Percentiles rank a stretch among this genome's conserved stretches.
phyloP scores from a whole-genome alignment of 2,113 vertebrate genomes.

The Saccopteryx bilineata region DNA sequence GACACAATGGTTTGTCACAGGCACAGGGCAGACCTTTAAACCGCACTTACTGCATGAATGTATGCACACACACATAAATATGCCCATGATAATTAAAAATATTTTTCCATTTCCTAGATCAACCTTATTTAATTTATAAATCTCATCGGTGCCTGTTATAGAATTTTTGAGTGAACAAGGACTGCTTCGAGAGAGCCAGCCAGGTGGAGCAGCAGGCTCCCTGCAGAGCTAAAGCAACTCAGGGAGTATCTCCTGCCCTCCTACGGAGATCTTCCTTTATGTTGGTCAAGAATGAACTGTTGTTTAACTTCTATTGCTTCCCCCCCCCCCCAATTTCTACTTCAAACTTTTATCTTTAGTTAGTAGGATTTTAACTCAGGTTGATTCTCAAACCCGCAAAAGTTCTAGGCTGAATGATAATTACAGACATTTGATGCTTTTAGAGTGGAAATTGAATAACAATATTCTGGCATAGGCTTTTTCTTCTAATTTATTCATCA shows the following conservation, averaged over 20 bases:
- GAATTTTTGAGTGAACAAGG: background rate
- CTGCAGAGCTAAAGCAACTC: fast-evolving
- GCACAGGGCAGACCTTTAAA: slow-evolving; percentile 9
- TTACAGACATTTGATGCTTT: background rate
- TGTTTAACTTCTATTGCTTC: background rate
- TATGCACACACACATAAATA: slow-evolving; percentile 7
- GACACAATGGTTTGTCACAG: background rate
- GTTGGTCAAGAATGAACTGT: background rate
- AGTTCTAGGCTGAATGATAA: background rate
- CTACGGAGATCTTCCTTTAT: background rate
- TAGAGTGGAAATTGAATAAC: background rate
- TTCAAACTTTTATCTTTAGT: background rate
- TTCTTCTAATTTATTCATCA: slow-evolving; percentile 43
- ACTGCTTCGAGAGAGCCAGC: background rate
- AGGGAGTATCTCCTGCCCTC: background rate
- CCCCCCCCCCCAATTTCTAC: background rate
- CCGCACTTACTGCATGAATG: background rate
- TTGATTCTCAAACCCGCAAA: slow-evolving; percentile 3
- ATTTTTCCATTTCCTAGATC: background rate
- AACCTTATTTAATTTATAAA: background rate
- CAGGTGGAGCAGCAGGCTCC: background rate
- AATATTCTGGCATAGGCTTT: background rate
- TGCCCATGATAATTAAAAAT: background rate
- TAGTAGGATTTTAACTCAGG: background rate
- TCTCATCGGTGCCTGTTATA: background rate